Percentiles rank a stretch among this genome's conserved stretches.
Conservation (phyloP, 2,888 invertebrate genomes). For the Siphonodentalium dalli region DNA sequence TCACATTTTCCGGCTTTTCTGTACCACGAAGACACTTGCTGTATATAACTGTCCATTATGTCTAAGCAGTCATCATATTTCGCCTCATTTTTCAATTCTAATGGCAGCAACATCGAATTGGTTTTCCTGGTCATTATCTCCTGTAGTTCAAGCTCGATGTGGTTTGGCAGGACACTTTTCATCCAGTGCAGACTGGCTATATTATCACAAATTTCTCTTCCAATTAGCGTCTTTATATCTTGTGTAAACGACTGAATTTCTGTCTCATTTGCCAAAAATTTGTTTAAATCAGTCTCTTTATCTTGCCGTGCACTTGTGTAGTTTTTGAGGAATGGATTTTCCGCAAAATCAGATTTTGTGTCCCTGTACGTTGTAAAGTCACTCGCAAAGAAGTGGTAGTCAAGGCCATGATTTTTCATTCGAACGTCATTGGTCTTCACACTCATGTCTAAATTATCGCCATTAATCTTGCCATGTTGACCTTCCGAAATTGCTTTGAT, state of each 20-base stretch:
- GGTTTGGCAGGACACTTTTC: constrained; percentile 9
- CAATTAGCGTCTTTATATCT: too few relatives aligned
- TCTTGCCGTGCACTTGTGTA: too few relatives aligned
- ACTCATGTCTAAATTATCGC: constrained; percentile 13
- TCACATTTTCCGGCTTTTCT: constrained; percentile 17
- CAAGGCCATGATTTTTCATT: constrained; percentile 1
- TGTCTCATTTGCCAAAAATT: too few relatives aligned
- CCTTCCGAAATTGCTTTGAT: constrained; percentile 1
- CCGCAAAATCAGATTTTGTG: too few relatives aligned
- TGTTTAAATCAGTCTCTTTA: too few relatives aligned
- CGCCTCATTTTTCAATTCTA: constrained; percentile 21
- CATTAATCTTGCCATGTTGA: constrained; percentile 14
- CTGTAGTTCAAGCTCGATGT: constrained; percentile 5
- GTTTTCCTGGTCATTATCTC: constrained; percentile 9
- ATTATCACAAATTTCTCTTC: too few relatives aligned
- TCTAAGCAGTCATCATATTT: constrained; percentile 22
- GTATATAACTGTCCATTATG: constrained; percentile 6
- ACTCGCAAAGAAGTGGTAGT: constrained; percentile 10
- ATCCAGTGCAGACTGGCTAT: constrained; percentile 16
- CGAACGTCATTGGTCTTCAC: constrained; percentile 12
- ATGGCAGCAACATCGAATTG: constrained; percentile 3
- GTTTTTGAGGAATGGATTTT: too few relatives aligned
- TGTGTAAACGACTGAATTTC: too few relatives aligned
- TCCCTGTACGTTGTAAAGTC: constrained; percentile 7
- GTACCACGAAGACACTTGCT: constrained; percentile 8